Base-by-base conservation (phyloP, 2,888 invertebrate species). In the Drosophila rubida region DNA sequence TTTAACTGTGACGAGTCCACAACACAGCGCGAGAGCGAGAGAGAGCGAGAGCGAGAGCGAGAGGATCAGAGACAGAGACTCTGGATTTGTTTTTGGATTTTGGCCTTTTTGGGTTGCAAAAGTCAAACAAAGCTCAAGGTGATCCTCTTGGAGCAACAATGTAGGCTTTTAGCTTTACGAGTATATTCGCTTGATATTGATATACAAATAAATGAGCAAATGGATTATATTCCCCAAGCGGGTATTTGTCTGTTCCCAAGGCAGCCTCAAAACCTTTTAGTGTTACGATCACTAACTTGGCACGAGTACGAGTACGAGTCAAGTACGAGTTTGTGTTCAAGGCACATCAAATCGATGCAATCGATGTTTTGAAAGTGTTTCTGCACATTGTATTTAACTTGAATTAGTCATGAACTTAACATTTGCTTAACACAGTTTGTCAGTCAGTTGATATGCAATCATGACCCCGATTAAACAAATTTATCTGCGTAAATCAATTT, bases 61-160 rank as follows among this genome's bases (percentile, higher is more conserved):
- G 19, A 19, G 19, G 19, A 19, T 19, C 19, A 19, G 19, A 55
- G 37, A 46, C 27, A 60, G 41, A 42, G 30, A 61, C 22, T 46
- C 35, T 45, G 25, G 13, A 5, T 8, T 37, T 37, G 9, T 37
- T 37, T 37, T 14, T 37, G 11, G 32, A 11, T 37, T 37, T 37
- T 46, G 32, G 19, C 44, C 42, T 62, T 73, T 71, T 68, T 73
- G 60, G 51, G 75, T 77, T 74, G 65, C 75, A 73, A 77, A 69
- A 75, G 65, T 78, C 78, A 78, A 73, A 73, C 60, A 75, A 60
- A 75, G 32, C 78, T 70, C 76, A 77, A 77, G 76, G 76, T 77
- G 76, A 77, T 57, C 76, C 62, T 74, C 68, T 78, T 69, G 41
- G 5, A 54, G 58, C 57, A 65, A 53, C 59, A 42, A 61, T 53